phyloP scores from a whole-genome alignment of 2,797 vertebrate genomes.

The Eurystomus glaucurus region DNA sequence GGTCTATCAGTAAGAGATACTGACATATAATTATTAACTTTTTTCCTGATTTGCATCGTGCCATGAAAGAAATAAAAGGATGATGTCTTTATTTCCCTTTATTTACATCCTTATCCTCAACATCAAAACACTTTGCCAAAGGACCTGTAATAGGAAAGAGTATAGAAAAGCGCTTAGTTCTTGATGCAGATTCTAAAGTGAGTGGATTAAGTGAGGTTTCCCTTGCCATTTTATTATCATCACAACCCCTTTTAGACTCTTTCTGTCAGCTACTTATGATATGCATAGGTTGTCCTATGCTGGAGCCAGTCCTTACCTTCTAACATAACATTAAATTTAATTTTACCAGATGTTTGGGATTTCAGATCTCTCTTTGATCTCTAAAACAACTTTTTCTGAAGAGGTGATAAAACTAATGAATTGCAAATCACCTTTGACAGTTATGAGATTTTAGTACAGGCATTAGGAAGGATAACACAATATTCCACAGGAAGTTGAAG shows the following conservation, averaged over 20 bases:
- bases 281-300: background rate
- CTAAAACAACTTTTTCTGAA: slow-evolving; percentile 16
- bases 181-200: background rate
- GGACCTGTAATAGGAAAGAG: background rate
- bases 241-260: background rate
- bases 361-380: slow-evolving; percentile 67
- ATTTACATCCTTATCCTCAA: background rate
- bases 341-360: slow-evolving; percentile 53
- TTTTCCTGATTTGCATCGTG: background rate
- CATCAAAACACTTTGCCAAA: slow-evolving; percentile 14
- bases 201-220: slow-evolving; percentile 45
- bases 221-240: slow-evolving; percentile 46
- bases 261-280: slow-evolving; percentile 5
- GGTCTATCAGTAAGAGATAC: background rate
- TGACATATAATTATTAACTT: background rate
- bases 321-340: slow-evolving; percentile 30
- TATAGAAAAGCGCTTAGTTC: background rate
- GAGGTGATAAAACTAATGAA: slow-evolving; percentile 64
- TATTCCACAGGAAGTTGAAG: background rate
- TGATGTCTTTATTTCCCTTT: background rate
- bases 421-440: slow-evolving; percentile 57
- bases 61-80: background rate
- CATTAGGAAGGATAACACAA: slow-evolving; percentile 40
- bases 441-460: slow-evolving; percentile 31
- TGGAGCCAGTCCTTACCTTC: slow-evolving; percentile 2